phyloP scores from a whole-genome alignment of 1,140 invertebrate species.

The Calephelis virginiensis region DNA sequence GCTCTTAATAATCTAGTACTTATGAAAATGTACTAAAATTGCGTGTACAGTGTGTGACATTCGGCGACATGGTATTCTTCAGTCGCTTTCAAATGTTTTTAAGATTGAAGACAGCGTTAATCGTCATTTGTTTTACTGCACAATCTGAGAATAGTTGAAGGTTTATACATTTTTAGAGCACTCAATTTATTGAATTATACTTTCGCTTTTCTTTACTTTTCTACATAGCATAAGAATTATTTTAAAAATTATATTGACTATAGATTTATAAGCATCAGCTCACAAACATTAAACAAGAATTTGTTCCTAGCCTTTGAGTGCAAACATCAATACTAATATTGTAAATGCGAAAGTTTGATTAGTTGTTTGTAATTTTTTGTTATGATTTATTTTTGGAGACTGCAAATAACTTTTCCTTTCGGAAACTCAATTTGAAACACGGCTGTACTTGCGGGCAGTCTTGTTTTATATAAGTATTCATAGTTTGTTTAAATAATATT shows the following conservation, averaged over 20 bases:
- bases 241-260: not conserved
- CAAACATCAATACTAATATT: too few relatives aligned
- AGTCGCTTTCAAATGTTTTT: slow-evolving; percentile 52
- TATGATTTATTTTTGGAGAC: too few relatives aligned
- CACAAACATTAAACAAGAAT: too few relatives aligned
- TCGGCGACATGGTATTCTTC: slow-evolving; percentile 53
- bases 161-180: slow-evolving; percentile 22
- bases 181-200: slow-evolving; percentile 10
- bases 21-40: not conserved
- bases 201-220: not conserved
- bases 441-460: too few relatives aligned
- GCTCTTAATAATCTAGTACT: not conserved
- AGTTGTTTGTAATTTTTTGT: too few relatives aligned
- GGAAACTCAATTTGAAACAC: too few relatives aligned
- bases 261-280: too few relatives aligned
- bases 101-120: slow-evolving; percentile 46
- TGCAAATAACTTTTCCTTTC: too few relatives aligned
- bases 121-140: slow-evolving; percentile 24
- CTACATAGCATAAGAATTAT: not conserved
- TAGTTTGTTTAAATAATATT: too few relatives aligned
- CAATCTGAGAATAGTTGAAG: slow-evolving; percentile 35
- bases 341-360: too few relatives aligned
- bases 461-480: too few relatives aligned
- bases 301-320: too few relatives aligned
- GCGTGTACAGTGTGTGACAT: slow-evolving; percentile 25